Evolutionary conservation across 2,888 invertebrate genomes (phyloP).

Genomic region (Machimus rusticus): DNA sequence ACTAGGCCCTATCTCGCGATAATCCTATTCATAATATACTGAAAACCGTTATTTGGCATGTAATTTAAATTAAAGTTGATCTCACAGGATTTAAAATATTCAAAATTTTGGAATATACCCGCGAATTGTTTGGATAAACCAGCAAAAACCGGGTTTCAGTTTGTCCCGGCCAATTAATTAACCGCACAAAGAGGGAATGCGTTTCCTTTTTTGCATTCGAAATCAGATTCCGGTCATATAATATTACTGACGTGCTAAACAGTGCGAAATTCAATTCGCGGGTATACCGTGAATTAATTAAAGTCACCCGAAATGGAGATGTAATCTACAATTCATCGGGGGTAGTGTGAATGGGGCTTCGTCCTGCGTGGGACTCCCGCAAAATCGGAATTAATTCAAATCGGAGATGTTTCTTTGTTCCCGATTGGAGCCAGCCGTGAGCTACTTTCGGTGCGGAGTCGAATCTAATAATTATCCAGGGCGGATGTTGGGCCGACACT

Average conservation of each 20-base stretch:
- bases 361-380: background rate
- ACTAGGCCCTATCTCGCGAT: background rate
- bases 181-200: conserved; percentile 48
- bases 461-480: background rate
- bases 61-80: background rate
- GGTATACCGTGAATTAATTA: conserved; percentile 19
- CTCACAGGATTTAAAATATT: background rate
- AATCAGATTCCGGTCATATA: conserved; percentile 13
- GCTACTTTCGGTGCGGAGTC: background rate
- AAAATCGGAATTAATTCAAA: conserved; percentile 18
- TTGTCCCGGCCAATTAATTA: conserved; percentile 77
- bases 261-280: background rate
- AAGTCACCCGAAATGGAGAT: background rate
- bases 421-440: background rate
- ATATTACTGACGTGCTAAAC: conserved; percentile 29
- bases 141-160: conserved; percentile 66
- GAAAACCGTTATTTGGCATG: background rate
- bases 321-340: background rate
- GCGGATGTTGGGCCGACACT: background rate
- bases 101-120: background rate
- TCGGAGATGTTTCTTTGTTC: background rate
- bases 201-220: conserved; percentile 7
- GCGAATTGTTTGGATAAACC: background rate
- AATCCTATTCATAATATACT: background rate
- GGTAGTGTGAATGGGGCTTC: background rate